These are phyloP conservation scores for Pionites leucogaster DNA, from an alignment of 2,113 vertebrate species.

Conservation along the genomic window DNA sequence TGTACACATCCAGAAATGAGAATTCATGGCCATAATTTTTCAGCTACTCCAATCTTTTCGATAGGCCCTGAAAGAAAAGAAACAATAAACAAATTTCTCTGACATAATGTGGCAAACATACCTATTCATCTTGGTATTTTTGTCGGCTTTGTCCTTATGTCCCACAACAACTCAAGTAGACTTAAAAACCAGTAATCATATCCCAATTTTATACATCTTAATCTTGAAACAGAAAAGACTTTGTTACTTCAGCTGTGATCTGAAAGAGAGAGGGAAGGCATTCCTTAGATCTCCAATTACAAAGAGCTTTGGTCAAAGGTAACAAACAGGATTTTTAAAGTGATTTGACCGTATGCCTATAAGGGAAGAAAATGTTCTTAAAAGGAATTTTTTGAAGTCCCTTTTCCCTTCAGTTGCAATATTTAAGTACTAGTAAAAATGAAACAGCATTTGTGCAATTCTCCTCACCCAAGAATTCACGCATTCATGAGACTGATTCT, in stretches of 20 bases:
- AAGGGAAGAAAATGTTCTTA: not conserved
- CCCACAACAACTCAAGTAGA: not conserved
- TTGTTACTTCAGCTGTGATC: not conserved
- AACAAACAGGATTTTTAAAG: not conserved
- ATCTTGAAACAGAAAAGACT: not conserved
- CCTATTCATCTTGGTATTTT: not conserved
- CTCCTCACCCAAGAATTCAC: not conserved
- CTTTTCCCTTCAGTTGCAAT: not conserved
- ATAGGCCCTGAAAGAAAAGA: not conserved
- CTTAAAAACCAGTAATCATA: not conserved
- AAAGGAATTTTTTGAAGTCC: not conserved
- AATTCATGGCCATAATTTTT: fast-evolving
- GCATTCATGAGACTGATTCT: not conserved
- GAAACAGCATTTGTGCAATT: not conserved
- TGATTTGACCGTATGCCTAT: not conserved
- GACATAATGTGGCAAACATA: not conserved
- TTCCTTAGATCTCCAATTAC: not conserved
- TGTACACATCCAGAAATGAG: not conserved
- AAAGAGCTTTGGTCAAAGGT: not conserved
- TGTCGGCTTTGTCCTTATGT: not conserved
- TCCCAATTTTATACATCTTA: not conserved
- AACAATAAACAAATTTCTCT: not conserved
- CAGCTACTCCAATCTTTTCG: not conserved
- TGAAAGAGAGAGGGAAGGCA: not conserved
- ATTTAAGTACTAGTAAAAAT: not conserved